Evolutionary conservation across 2,113 vertebrate species (phyloP), one percentile per base, ranked within the genome.

Genomic region (Cephalopholis sonnerati): DNA sequence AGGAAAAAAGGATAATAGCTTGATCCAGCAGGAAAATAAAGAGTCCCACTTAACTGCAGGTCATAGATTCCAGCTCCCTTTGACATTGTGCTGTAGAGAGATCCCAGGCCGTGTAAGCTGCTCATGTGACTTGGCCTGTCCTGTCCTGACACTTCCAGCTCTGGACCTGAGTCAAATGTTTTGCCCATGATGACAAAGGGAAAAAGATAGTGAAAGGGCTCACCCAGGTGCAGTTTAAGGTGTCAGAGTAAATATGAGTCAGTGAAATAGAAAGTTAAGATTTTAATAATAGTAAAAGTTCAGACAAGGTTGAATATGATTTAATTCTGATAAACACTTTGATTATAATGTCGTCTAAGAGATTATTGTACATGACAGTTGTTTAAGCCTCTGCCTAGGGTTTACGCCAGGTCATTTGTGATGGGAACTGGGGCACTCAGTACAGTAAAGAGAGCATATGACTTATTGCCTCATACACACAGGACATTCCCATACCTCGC

Each of bases 401-500:
- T 85, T 89, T 89, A 82, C 7, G 13, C 24, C 27, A 51, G 77
- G 82, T 87, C 92, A 84, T 67, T 22, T 68, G 70, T 67, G 71
- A 75, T 82, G 71, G 83, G 83, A 91, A 93, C 44, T 88, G 86
- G 78, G 59, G 63, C 78, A 68, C 4, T 4, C 36, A 25, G 53
- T 82, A 87, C 85, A 90, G 87, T 92, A 66, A 85, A 82, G 39
- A 77, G 61, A 89, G 78, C 86, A 86, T 79, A 81, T 93, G 92
- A 93, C 89, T 92, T 85, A 69, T 77, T 87, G 83, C 63, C 59
- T 66, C 72, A 77, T 77, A 59, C 71, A 54, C 76, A 51, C 64
- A 71, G 74, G 89, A 83, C 80, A 83, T 85, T 82, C 81, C 84
- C 72, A 65, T 80, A 90, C 62, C 79, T 81, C 77, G 0, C 68